Conservation (phyloP, 92 coral and sea anemone genomes). For the Muricea muricata region DNA sequence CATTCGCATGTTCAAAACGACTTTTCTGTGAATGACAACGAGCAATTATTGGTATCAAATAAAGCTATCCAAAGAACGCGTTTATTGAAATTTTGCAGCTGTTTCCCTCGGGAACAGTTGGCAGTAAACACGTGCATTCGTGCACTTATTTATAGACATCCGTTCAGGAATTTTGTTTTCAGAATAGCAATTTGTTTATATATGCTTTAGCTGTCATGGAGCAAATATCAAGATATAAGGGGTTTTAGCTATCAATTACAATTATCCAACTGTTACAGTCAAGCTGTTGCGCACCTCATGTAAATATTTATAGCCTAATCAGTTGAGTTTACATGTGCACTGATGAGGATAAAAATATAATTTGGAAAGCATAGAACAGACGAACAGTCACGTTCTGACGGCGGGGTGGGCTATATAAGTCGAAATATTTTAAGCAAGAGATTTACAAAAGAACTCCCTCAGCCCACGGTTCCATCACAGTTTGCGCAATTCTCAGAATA, state of each 20-base stretch:
- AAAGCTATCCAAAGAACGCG: neutral
- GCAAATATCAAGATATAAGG: neutral
- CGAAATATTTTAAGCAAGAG: too few species aligned
- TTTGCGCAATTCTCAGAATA: neutral
- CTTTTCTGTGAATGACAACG: neutral
- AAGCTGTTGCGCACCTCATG: neutral
- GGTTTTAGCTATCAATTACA: neutral
- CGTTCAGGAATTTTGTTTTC: neutral
- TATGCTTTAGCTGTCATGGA: neutral
- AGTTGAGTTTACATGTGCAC: too few species aligned
- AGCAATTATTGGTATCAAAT: neutral
- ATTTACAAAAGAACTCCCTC: too few species aligned
- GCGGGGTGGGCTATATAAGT: too few species aligned
- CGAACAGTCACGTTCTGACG: too few species aligned
- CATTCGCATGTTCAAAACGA: too few species aligned
- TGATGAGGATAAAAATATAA: too few species aligned
- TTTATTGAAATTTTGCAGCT: neutral
- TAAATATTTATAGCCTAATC: neutral
- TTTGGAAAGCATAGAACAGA: too few species aligned
- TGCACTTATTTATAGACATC: neutral
- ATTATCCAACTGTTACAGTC: neutral
- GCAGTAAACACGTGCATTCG: neutral
- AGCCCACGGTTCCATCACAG: too few species aligned
- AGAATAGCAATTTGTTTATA: neutral
- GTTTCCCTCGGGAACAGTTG: neutral